phyloP scores from a whole-genome alignment of 2,888 invertebrate genomes.

The Lapara coniferarum region DNA sequence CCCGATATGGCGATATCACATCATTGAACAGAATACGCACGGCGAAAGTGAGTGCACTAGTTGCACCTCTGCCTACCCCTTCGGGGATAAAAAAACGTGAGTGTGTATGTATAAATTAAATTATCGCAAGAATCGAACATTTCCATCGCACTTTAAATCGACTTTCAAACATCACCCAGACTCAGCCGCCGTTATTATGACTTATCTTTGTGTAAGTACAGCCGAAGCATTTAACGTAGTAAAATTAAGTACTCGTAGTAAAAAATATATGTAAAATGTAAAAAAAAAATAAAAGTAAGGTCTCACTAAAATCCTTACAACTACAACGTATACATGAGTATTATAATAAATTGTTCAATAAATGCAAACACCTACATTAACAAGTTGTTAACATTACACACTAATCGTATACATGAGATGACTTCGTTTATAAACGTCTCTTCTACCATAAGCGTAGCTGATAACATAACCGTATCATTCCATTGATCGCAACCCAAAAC shows the following conservation, averaged over 20 bases:
- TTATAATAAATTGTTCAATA: conserved; percentile 76
- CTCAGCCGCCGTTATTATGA: conserved; percentile 38
- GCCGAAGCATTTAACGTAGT: conserved; percentile 51
- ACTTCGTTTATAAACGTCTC: conserved; percentile 56
- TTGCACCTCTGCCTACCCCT: too few species aligned
- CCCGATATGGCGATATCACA: too few species aligned
- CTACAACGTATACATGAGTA: conserved; percentile 82
- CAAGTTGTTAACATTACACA: conserved; percentile 65
- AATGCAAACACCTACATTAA: conserved; percentile 77
- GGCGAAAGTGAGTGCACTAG: too few species aligned
- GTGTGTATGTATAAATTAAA: neutral
- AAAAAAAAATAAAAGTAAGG: conserved; percentile 61
- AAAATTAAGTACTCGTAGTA: conserved; percentile 59
- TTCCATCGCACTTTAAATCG: neutral
- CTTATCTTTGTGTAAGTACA: conserved; percentile 59
- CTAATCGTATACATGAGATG: conserved; percentile 78
- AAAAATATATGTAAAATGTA: conserved; percentile 49
- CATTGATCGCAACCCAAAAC: conserved; percentile 65
- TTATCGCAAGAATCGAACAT: conserved; percentile 7
- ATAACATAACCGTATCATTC: conserved; percentile 64
- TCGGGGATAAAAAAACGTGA: too few species aligned
- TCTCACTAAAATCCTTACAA: conserved; percentile 77
- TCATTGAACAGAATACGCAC: too few species aligned
- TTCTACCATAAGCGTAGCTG: conserved; percentile 51
- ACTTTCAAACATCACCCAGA: neutral